A percentile compares a stretch with the other conserved stretches of the same genome.
These are phyloP conservation scores for Spatulosminthurus flaviceps DNA, from an alignment of 2,888 invertebrate genomes.

Conservation along the genomic window DNA sequence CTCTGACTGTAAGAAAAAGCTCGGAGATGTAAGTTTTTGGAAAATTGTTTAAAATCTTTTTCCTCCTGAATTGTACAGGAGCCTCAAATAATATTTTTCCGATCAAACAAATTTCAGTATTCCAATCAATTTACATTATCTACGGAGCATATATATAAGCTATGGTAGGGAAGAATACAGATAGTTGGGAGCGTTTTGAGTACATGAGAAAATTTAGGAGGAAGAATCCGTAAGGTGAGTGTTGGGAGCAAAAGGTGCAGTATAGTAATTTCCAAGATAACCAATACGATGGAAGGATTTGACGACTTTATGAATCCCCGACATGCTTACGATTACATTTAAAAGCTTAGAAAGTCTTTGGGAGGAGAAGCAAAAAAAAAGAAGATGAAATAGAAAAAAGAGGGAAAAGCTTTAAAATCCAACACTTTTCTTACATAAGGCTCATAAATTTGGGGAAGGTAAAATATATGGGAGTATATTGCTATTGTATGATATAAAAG, in stretches of 20 bases:
- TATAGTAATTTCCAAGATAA: neutral
- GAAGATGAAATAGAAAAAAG: neutral
- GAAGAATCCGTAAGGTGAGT: neutral
- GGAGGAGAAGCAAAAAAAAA: neutral
- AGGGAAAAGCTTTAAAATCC: no score
- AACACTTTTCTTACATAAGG: no score
- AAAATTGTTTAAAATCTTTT: neutral
- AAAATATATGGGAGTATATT: no score
- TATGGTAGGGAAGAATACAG: neutral
- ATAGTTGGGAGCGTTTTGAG: neutral
- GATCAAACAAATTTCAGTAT: neutral
- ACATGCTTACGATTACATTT: constrained; percentile 43
- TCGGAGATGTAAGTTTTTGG: neutral
- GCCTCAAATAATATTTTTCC: neutral
- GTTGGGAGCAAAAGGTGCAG: neutral
- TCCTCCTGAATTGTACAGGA: neutral
- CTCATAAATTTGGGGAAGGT: no score
- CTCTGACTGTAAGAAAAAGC: no score
- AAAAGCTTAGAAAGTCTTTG: constrained; percentile 26
- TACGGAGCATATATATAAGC: no score
- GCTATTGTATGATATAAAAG: no score
- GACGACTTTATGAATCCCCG: constrained; percentile 22
- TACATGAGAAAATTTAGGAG: neutral
- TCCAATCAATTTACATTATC: neutral
- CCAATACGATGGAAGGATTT: neutral